Evolutionary conservation across 2,113 vertebrate species (phyloP).

Genomic region (Chinchilla lanigera): DNA sequence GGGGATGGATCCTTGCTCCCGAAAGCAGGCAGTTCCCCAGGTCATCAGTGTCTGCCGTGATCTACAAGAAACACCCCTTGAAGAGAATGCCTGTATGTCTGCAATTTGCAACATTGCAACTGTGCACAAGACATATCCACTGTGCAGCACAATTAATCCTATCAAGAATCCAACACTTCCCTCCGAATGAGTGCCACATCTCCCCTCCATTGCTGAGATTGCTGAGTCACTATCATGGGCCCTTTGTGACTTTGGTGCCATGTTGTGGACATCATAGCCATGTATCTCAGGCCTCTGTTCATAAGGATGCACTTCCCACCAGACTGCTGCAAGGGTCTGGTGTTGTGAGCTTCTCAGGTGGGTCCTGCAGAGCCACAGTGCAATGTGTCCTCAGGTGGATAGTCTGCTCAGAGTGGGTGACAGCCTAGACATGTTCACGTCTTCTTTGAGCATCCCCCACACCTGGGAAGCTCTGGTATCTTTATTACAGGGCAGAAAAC

Average conservation of each 20-base stretch:
- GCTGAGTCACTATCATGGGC: neutral
- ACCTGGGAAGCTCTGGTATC: neutral
- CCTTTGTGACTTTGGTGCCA: neutral
- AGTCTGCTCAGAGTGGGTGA: neutral
- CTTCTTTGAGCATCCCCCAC: neutral
- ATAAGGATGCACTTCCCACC: neutral
- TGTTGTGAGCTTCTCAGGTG: too few relatives aligned
- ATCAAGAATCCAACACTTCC: neutral
- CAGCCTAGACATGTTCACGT: accelerated
- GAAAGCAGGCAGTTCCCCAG: neutral
- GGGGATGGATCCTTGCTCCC: neutral
- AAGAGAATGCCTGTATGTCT: neutral
- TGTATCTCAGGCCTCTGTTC: neutral
- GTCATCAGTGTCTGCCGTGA: neutral
- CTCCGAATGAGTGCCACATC: neutral
- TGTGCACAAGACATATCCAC: too few relatives aligned
- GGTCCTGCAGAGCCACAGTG: too few relatives aligned
- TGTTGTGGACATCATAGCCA: neutral
- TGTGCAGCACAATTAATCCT: neutral
- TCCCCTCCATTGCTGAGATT: neutral
- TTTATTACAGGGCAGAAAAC: neutral
- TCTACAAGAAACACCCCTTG: neutral
- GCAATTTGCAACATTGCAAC: too few relatives aligned
- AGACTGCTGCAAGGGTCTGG: neutral
- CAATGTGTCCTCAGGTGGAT: neutral